Percentiles rank a stretch among this genome's conserved stretches.
phyloP scores from a whole-genome alignment of 2,113 vertebrate genomes.

The Cephalopterus ornatus region DNA sequence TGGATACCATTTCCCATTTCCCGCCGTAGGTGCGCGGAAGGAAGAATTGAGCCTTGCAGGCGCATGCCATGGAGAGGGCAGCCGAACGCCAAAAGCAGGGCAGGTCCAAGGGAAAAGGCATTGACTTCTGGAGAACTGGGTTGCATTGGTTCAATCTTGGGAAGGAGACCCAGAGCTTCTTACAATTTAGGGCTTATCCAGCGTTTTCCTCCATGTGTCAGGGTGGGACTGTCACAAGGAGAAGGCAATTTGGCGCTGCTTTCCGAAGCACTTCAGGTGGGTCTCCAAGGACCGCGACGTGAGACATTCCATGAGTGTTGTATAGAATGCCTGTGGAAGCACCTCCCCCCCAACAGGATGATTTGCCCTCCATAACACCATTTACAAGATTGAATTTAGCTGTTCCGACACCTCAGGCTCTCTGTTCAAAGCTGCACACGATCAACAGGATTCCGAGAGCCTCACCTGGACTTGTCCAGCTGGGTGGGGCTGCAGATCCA shows the following conservation, averaged over 20 bases:
- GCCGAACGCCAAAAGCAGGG: neutral
- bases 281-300: rapidly evolving
- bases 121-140: neutral
- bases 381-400: neutral
- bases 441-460: neutral
- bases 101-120: neutral
- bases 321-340: neutral
- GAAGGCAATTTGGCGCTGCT: neutral
- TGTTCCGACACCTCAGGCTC: neutral
- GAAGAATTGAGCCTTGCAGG: neutral
- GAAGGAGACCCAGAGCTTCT: neutral
- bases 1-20: neutral
- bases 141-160: neutral
- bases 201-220: neutral
- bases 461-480: neutral
- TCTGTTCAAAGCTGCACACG: rapidly evolving
- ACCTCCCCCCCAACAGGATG: neutral
- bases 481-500: neutral
- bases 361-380: neutral
- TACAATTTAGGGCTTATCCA: neutral
- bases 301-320: rapidly evolving
- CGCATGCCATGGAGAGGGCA: no score
- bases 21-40: neutral
- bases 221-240: rapidly evolving
- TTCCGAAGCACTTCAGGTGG: neutral